Base-by-base conservation (phyloP, 2,797 vertebrate species). In the Muraenolepis orangiensis region DNA sequence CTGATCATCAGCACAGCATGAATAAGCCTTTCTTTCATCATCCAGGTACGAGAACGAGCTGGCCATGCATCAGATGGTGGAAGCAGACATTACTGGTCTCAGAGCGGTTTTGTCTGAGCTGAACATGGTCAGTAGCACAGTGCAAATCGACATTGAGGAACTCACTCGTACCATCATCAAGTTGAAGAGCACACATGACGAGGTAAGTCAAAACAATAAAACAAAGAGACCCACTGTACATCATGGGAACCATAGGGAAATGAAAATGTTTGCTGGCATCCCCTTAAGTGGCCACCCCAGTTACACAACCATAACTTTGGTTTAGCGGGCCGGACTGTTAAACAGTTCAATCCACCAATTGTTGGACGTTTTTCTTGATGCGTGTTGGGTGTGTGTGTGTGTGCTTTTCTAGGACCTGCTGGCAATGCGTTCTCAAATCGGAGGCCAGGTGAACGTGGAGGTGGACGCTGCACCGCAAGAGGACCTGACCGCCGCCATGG, bases 381-480 rank as follows among this genome's bases (percentile, higher is more conserved):
- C 18, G 29, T 69, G 67, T 34, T 69, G 29, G 16, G 16, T 69
- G 67, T 34, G 7, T 68, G 66, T 30, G 29, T 7, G 6, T 18
- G 14, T 32, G 29, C 30, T n/a, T 69, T 32, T 36, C 20, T 77
- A 96, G 95, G 95, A 96, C 68, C 89, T 96, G 80, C 80, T 84
- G 0, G 36, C 76, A 3, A 32, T 93, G 71, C 81, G 87, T 6
- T 29, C 90, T 57, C 93, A 96, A 81, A 79, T 94, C 84, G 83
- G 93, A 0, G 96, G 95, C 0, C 94, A 94, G n/a, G 93, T 98
- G 78, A 93, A 93, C 0, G 96, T 98, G 87, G 96, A 98, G 91
- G 94, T 98, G 87, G 94, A 97, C 0, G 94, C 96, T 0, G 90
- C 93, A 0, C 93, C 95, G 0, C 93, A 94, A 0, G 40, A 93